Conservation (phyloP, 2,113 vertebrate species). For the Leiothrix lutea region DNA sequence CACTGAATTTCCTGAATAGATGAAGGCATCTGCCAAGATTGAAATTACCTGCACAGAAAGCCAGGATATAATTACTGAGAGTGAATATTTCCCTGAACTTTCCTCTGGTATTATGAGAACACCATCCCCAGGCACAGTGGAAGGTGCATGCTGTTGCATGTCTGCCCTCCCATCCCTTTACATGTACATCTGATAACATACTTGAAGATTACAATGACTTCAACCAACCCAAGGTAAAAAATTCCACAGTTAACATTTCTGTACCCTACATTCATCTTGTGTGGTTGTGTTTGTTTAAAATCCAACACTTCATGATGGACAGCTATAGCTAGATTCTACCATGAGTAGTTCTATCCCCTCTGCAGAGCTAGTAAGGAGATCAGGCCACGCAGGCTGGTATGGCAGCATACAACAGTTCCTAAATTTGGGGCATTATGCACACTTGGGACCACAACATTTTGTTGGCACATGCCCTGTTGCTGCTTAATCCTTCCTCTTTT, state of each 20-base stretch:
- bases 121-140: not conserved
- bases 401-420: not conserved
- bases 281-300: not conserved
- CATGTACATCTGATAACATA: not conserved
- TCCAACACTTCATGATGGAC: not conserved
- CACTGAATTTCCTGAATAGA: not conserved
- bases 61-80: not conserved
- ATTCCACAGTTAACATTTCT: not conserved
- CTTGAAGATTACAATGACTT: conserved; percentile 27
- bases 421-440: not conserved
- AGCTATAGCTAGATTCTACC: not conserved
- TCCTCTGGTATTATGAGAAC: conserved; percentile 17
- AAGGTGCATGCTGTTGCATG: conserved; percentile 28
- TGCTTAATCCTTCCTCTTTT: not conserved
- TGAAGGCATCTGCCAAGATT: not conserved
- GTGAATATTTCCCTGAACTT: conserved; percentile 27
- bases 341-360: not conserved
- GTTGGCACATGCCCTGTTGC: not conserved
- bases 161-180: conserved; percentile 19
- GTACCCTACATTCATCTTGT: not conserved
- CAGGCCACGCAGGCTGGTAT: not conserved
- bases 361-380: not conserved
- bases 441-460: not conserved
- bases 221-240: not conserved
- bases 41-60: not conserved